Conservation (phyloP, 1,140 invertebrate genomes). For the Brachionus koreanus region DNA sequence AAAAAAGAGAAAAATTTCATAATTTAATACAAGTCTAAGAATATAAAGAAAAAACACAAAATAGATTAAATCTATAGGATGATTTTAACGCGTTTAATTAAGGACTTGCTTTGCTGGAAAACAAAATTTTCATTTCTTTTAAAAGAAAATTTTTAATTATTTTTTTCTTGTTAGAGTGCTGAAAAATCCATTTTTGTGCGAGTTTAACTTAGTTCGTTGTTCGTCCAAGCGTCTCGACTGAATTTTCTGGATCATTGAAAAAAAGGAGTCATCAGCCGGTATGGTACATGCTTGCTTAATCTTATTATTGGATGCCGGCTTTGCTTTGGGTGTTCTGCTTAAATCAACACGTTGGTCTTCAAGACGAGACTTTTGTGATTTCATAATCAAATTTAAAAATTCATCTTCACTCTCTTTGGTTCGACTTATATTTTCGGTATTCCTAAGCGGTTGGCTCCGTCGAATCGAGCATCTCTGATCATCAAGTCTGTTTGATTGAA, state of each 20-base stretch:
- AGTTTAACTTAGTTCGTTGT: slow-evolving; percentile 49
- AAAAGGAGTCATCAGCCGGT: slow-evolving; percentile 87
- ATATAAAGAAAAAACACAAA: slow-evolving; percentile 1
- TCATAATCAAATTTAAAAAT: slow-evolving; percentile 86
- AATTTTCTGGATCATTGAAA: slow-evolving; percentile 82
- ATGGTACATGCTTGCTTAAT: slow-evolving; percentile 30
- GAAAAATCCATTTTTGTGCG: not conserved
- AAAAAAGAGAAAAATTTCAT: not conserved
- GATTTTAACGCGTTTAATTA: not conserved
- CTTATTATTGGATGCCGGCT: not conserved
- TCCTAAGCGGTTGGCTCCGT: not conserved
- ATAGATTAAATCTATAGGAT: slow-evolving; percentile 1
- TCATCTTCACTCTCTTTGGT: slow-evolving; percentile 77
- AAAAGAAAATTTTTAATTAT: not conserved
- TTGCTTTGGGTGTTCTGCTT: slow-evolving; percentile 45
- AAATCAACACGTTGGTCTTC: slow-evolving; percentile 56
- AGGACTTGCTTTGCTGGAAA: slow-evolving; percentile 4
- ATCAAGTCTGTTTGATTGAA: slow-evolving; percentile 25
- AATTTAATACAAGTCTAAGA: slow-evolving; percentile 9
- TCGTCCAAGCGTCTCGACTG: slow-evolving; percentile 72
- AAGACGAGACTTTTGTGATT: slow-evolving; percentile 77
- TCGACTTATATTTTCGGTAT: not conserved
- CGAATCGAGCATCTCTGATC: slow-evolving; percentile 28
- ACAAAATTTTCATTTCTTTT: slow-evolving; percentile 4
- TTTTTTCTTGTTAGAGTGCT: not conserved